Percentiles rank a stretch among this genome's conserved stretches.
Evolutionary conservation across 35 echinoderm and acorn worm genomes (phyloP).

Genomic region (Eucidaris tribuloides): DNA sequence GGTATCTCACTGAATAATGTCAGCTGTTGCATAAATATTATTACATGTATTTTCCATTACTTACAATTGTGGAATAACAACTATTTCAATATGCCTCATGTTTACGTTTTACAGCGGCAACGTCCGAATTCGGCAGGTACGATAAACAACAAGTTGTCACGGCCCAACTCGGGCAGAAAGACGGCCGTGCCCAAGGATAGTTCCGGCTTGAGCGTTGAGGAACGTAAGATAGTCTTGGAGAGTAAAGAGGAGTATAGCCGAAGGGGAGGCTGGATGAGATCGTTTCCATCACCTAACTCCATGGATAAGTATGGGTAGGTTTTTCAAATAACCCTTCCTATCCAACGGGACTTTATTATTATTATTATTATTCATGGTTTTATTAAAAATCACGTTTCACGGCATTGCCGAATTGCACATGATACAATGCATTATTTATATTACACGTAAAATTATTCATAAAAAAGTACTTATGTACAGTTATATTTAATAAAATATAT

Average conservation of each 20-base stretch:
- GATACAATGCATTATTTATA: too few relatives aligned
- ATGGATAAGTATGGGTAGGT: constrained; percentile 99
- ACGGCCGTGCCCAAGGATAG: constrained; percentile 11
- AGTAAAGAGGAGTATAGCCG: constrained; percentile 91
- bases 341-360: too few relatives aligned
- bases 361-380: too few relatives aligned
- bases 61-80: neutral
- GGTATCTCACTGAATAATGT: neutral
- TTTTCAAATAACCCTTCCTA: too few relatives aligned
- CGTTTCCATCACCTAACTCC: constrained; percentile 76
- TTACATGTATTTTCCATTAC: neutral
- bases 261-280: constrained; percentile 93
- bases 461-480: too few relatives aligned
- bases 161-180: constrained; percentile 69
- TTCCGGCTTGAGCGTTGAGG: constrained; percentile 66
- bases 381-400: too few relatives aligned
- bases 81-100: neutral
- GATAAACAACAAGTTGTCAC: neutral
- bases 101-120: constrained; percentile 61
- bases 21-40: neutral
- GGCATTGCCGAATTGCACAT: too few relatives aligned
- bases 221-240: constrained; percentile 65
- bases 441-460: too few relatives aligned
- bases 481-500: too few relatives aligned
- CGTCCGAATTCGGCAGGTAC: constrained; percentile 84